Base-by-base conservation (phyloP, 37 sponge, comb jelly and placozoan species). In the Spongia lamella region DNA sequence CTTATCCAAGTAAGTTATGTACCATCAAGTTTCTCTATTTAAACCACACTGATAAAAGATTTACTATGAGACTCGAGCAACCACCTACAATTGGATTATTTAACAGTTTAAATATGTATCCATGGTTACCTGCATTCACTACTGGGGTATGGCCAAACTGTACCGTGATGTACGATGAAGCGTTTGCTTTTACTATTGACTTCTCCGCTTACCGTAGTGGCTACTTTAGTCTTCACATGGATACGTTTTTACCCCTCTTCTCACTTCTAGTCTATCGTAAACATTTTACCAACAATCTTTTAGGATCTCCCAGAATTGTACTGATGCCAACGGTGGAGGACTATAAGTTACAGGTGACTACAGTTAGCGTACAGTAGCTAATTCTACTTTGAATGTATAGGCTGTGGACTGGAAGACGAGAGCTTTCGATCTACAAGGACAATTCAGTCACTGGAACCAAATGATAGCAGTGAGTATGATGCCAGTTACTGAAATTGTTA, bases 281-380 rank as follows among this genome's bases (percentile, higher is more conserved):
- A 21, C 75, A 75, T 47, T 39, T 61, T 13, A 43, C 47, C 9
- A 43, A 43, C 47, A 43, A 9, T 43, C 47, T 43, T 9, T 13
- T 13, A 5, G 75, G 75, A 16, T 32, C 75, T n/a, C 27, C 29
- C 38, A 37, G 51, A 2, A 50, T 75, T 14, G 61, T 47, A 0
- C 63, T 75, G 1, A 60, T 75, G 75, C 75, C 75, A 14, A 61
- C 75, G 7, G 62, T 57, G 17, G 63, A 75, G 62, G 32, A 61
- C 47, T 75, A 56, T 50, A 16, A 38, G 9, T 25, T 75, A 22
- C 57, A 75, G 27, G 75, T 61, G 4, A 24, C 49, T 15, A 22
- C 29, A 29, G 60, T 25, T 58, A 29, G 2, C 16, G 14, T 52
- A 19, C 16, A 19, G 59, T 57, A 11, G 6, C 24, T 11, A 27